Conservation (phyloP, 2,888 invertebrate species). For the Epsilonema sp. region DNA sequence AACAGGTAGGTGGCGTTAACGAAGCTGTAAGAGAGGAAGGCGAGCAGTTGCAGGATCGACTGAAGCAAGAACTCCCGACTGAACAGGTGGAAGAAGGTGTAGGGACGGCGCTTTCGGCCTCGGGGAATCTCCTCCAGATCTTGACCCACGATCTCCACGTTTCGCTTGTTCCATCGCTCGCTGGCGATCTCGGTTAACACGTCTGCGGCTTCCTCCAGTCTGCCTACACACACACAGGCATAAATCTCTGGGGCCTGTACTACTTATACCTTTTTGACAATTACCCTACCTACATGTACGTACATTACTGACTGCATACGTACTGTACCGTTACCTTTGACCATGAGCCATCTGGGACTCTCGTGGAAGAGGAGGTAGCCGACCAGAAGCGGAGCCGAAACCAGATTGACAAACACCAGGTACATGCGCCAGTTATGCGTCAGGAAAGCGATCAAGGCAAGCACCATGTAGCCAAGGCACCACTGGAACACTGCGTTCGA, state of each 20-base stretch:
- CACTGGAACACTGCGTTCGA: constrained; percentile 15
- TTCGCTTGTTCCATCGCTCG: not conserved
- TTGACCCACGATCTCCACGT: not conserved
- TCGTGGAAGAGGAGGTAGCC: constrained; percentile 3
- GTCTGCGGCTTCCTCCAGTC: no score
- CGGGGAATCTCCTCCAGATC: not conserved
- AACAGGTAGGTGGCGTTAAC: not conserved
- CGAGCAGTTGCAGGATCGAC: not conserved
- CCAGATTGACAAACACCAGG: constrained; percentile 6
- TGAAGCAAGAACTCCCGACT: not conserved
- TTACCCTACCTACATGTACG: no score
- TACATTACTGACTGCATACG: no score
- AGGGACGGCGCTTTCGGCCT: not conserved
- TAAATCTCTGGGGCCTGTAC: no score
- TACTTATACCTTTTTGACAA: no score
- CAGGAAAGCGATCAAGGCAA: constrained; percentile 16
- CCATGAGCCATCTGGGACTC: not conserved
- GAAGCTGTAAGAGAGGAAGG: not conserved
- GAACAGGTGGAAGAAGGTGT: not conserved
- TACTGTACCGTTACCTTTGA: not conserved
- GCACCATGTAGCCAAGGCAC: constrained; percentile 21
- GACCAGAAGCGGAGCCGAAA: constrained; percentile 3
- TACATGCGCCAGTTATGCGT: not conserved
- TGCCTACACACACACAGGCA: no score
- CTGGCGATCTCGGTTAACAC: not conserved